Conservation (phyloP, 2,113 vertebrate genomes). For the Platysternon megacephalum region DNA sequence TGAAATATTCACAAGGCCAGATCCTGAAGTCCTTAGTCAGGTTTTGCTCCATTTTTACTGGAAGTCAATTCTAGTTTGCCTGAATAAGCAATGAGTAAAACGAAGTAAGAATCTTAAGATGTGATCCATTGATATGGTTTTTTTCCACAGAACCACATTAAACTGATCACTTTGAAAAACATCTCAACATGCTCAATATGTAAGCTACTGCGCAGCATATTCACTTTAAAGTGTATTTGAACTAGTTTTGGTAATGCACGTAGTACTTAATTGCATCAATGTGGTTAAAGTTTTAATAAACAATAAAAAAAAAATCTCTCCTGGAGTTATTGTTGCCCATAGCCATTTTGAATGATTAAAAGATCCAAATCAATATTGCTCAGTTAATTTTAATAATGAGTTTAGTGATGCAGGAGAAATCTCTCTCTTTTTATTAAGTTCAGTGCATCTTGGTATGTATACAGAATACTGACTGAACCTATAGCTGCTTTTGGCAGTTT, state of each 20-base stretch:
- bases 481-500: conserved; percentile 44
- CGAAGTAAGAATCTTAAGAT: background rate
- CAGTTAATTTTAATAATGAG: conserved; percentile 73
- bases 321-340: conserved; percentile 45
- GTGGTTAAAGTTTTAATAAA: conserved; percentile 53
- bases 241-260: conserved; percentile 3
- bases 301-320: conserved; percentile 57
- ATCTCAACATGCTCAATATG: background rate
- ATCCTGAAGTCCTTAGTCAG: background rate
- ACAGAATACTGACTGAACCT: conserved; percentile 22
- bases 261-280: conserved; percentile 45
- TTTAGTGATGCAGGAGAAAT: conserved; percentile 58
- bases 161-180: conserved; percentile 30
- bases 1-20: background rate
- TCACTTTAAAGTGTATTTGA: conserved; percentile 33
- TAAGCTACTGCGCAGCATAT: background rate
- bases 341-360: conserved; percentile 71
- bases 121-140: background rate
- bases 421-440: conserved; percentile 44
- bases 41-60: background rate
- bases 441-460: background rate
- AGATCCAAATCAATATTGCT: conserved; percentile 64
- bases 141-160: background rate
- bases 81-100: background rate
- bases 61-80: background rate